These are phyloP conservation scores for Orchesellides sinensis DNA, from an alignment of 2,888 invertebrate species.

Conservation along the genomic window DNA sequence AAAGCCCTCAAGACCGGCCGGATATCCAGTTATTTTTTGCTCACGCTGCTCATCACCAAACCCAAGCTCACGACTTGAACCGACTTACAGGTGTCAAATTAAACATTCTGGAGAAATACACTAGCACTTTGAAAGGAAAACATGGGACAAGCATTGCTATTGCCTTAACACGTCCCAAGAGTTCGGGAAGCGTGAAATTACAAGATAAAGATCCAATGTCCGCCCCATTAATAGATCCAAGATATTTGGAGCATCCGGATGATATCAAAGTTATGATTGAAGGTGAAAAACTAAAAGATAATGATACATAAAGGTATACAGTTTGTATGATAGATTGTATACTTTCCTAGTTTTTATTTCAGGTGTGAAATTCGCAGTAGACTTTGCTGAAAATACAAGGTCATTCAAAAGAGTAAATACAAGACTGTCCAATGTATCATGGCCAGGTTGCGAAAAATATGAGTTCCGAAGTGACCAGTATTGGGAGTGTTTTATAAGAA, in stretches of 20 bases:
- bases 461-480: conserved; percentile 13
- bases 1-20: conserved; percentile 10
- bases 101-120: not conserved
- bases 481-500: conserved; percentile 40
- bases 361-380: conserved; percentile 7
- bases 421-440: not conserved
- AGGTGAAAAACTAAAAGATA: not conserved
- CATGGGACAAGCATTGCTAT: conserved; percentile 67
- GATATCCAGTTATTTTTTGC: conserved; percentile 39
- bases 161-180: conserved; percentile 65
- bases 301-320: not conserved
- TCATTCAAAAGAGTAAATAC: conserved; percentile 11
- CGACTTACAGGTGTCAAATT: not conserved
- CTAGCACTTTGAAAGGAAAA: conserved; percentile 16
- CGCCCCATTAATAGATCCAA: conserved; percentile 21
- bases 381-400: conserved; percentile 13
- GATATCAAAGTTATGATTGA: conserved; percentile 35
- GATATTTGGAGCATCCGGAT: conserved; percentile 41
- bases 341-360: not conserved
- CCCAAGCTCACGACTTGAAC: not conserved
- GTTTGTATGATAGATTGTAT: not conserved
- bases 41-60: not conserved
- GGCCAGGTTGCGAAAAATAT: conserved; percentile 21
- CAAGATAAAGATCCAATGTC: conserved; percentile 10
- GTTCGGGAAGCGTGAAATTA: conserved; percentile 18